phyloP scores from a whole-genome alignment of 2,888 invertebrate genomes.

The Diabrotica balteata region DNA sequence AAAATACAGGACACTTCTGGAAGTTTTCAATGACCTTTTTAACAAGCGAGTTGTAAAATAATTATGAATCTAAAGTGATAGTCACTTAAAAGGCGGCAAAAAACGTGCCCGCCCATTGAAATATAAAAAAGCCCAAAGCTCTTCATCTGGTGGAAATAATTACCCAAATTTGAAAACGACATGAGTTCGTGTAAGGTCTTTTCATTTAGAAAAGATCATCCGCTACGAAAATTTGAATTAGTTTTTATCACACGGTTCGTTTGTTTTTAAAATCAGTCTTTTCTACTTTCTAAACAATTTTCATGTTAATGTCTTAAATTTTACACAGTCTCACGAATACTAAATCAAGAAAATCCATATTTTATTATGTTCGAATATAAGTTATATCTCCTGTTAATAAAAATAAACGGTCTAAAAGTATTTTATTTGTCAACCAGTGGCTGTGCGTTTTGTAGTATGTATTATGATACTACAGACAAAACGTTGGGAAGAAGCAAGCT shows the following conservation, averaged over 20 bases:
- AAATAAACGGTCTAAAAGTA: too few species aligned
- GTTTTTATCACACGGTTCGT: neutral
- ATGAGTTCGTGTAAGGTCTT: conserved; percentile 39
- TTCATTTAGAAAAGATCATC: conserved; percentile 30
- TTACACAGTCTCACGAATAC: too few species aligned
- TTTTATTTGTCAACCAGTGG: too few species aligned
- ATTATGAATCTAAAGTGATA: conserved; percentile 38
- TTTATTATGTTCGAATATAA: too few species aligned
- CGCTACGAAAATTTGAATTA: conserved; percentile 16
- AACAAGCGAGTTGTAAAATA: conserved; percentile 41
- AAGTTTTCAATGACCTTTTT: conserved; percentile 42
- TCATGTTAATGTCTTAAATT: too few species aligned
- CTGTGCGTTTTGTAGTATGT: too few species aligned
- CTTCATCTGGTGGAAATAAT: conserved; percentile 41
- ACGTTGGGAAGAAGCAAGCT: too few species aligned
- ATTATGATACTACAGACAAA: too few species aligned
- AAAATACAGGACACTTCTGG: conserved; percentile 34
- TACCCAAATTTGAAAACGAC: conserved; percentile 48
- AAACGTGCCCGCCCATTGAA: conserved; percentile 33
- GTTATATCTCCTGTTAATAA: too few species aligned
- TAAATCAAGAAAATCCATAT: too few species aligned
- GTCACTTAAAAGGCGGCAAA: conserved; percentile 36
- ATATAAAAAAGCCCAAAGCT: conserved; percentile 33
- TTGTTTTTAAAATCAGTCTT: too few species aligned
- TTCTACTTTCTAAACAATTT: too few species aligned